These are phyloP conservation scores for Peromyscus polionotus DNA, from an alignment of 2,113 vertebrate genomes.

Conservation along the genomic window DNA sequence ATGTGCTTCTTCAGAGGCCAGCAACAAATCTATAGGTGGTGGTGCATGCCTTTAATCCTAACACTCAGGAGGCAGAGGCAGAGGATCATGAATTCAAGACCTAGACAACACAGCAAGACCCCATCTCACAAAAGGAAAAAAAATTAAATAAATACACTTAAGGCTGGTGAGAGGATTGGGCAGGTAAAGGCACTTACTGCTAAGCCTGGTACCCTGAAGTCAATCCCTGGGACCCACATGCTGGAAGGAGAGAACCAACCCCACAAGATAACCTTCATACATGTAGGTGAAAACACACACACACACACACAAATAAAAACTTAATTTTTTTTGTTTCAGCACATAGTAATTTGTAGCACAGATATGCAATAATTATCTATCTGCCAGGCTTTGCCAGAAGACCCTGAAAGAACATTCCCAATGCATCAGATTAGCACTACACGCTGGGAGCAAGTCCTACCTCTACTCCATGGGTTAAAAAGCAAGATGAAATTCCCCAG, in stretches of 20 bases:
- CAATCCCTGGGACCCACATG: neutral
- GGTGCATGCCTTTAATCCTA: neutral
- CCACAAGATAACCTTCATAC: neutral
- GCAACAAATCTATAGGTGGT: neutral
- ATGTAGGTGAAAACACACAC: neutral
- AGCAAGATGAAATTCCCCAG: constrained; percentile 89
- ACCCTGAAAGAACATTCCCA: neutral
- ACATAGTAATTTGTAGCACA: neutral
- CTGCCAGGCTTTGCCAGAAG: constrained; percentile 24
- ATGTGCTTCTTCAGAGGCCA: constrained; percentile 1
- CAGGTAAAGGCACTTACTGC: neutral
- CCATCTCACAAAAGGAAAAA: neutral
- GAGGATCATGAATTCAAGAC: neutral
- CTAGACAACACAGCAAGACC: neutral
- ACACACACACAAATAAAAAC: neutral
- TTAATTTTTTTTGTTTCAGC: neutral
- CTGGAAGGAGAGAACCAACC: neutral
- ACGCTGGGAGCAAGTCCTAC: constrained; percentile 79
- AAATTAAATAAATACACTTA: neutral
- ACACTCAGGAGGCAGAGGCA: neutral
- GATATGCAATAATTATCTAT: neutral
- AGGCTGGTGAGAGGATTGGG: neutral
- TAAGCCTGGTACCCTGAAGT: neutral
- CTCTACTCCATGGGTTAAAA: constrained; percentile 94
- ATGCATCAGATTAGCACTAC: neutral